Evolutionary conservation across 2,113 vertebrate species (phyloP).

Genomic region (Cyphomyrus plagiostoma): DNA sequence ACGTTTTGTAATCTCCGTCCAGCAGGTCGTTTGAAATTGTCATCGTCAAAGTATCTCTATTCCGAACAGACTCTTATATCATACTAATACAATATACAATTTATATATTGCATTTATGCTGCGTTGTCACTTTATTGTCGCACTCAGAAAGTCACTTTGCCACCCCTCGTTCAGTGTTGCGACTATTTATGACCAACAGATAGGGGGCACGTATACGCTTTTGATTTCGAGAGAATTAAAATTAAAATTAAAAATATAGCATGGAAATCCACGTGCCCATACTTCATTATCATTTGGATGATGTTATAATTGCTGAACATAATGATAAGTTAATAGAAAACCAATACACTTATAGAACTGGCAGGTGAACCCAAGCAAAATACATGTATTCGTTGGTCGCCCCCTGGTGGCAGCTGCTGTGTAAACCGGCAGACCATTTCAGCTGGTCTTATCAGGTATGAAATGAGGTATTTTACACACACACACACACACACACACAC

Average conservation of each 20-base stretch:
- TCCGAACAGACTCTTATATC: neutral
- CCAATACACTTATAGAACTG: neutral
- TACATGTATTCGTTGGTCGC: neutral
- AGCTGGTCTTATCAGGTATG: neutral
- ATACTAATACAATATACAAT: neutral
- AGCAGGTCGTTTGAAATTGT: neutral
- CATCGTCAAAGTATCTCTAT: neutral
- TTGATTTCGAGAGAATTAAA: too few relatives aligned
- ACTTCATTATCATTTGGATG: too few relatives aligned
- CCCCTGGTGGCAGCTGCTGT: neutral
- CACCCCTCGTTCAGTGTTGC: too few relatives aligned
- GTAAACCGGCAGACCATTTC: neutral
- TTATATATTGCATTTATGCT: too few relatives aligned
- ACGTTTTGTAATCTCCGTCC: neutral
- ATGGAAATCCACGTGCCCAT: too few relatives aligned
- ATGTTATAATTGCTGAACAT: too few relatives aligned
- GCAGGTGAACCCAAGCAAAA: neutral
- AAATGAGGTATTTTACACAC: neutral
- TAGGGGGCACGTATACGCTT: too few relatives aligned
- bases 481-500: too few relatives aligned
- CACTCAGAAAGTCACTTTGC: too few relatives aligned
- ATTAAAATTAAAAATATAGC: too few relatives aligned
- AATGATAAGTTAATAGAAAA: neutral
- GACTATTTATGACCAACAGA: too few relatives aligned
- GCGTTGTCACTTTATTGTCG: too few relatives aligned